Base-by-base conservation (phyloP, 2,113 vertebrate genomes). In the Crotophaga sulcirostris region DNA sequence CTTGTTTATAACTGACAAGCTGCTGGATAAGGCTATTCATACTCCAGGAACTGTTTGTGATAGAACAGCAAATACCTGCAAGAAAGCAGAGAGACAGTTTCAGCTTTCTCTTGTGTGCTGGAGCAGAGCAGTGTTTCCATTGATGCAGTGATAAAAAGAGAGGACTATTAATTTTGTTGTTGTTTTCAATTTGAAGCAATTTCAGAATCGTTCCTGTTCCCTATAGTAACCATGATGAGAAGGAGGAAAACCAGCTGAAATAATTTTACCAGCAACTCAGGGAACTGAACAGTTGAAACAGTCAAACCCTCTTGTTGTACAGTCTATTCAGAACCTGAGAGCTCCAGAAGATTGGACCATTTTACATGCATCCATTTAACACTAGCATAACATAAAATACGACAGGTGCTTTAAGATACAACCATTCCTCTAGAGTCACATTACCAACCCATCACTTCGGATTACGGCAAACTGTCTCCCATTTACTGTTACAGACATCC, bases 41-140 rank as follows among this genome's bases (percentile, higher is more conserved):
- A 99, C 87, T 99, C 99, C 94, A 99, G 98, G 97, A 99, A 99
- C 97, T 99, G 99, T 96, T 99, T 99, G 98, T 99, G 99, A 98
- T 99, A 99, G 98, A 99, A 99, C 97, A 99, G 98, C 94, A 99
- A 98, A 98, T 99, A 99, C 89, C 98, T 98, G 94, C 17, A 95
- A 87, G 89, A 67, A 89, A 94, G 80, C 69, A 90, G 73, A 91
- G 67, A 85, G 21, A 75, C 23, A 59, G 36, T 34, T 78, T 94
- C 60, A 95, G 75, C 31, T 78, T 81, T n/a, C 54, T 60, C 84
- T 64, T 36, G 3, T 1, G 21, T 1, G 0, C 19, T 1, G 2
- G 16, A 86, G 58, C 42, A 62, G 26, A 25, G 59, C 5, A 36
- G 18, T 36, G 40, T 33, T 83, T 72, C 80, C 66, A 80, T 3